Evolutionary conservation across 1,140 invertebrate species (phyloP), one percentile per base, ranked within the genome.

Genomic region (Scaptomyza pallida): DNA sequence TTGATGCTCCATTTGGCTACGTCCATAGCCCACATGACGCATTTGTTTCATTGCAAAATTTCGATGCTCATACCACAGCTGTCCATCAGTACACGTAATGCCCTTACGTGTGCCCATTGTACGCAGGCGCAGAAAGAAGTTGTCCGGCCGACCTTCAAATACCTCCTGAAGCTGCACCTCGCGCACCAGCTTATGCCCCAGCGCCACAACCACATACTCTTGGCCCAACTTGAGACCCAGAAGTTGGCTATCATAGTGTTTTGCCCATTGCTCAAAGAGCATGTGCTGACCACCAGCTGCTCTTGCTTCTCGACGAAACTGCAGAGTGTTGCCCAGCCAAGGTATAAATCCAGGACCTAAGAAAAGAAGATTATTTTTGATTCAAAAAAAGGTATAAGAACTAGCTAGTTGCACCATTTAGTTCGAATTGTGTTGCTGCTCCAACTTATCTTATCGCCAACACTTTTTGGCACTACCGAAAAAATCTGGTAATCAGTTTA

Each of bases 1-100:
- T 51, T 95, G 93, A 5, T 93, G 92, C 72, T 95, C 94, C 94
- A 97, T 96, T 37, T 92, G 89, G 1, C 91, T 92, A 78, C 95
- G 94, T 0, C 96, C 96, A 63, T 96, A 95, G 13, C 97, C 96
- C 6, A 96, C 92, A 16, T 94, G 92, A 21, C 93, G 93, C 65
- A 98, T 92, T 57, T 95, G 93, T 62, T 94, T 93, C 43, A 96
- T 86, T 2, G 95, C 93, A 91, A 97, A 97, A 48, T 92, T 92
- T 40, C 96, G 93, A 69, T 97, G 95, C 71, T 95, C 94, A 47
- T 92, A 93, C 96, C 97, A 97, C 4, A 95, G 78, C 6, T 93
- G 77, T 0, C 96, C 96, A 62, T 97, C 96, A 1, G 94, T 94
- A 90, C 95, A 96, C 0, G 96, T 96, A 16, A 97, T 95, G 21